Percentiles rank a stretch among this genome's conserved stretches.
These are phyloP conservation scores for Sphenopsis melanotis DNA, from an alignment of 2,797 vertebrate genomes.

Conservation along the genomic window DNA sequence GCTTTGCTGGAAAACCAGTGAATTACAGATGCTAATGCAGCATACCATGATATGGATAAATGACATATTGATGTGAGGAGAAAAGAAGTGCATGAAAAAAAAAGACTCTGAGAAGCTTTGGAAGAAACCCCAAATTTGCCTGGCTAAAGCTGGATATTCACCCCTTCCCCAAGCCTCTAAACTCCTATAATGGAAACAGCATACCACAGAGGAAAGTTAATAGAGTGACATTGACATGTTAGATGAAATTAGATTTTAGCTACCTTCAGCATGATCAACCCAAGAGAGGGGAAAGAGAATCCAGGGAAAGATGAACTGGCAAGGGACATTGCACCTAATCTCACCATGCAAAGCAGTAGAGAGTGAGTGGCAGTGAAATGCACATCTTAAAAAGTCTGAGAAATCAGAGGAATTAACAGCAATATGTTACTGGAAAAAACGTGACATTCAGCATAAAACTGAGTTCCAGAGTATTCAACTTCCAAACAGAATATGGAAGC, in stretches of 20 bases:
- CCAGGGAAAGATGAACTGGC: background rate
- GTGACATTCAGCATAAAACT: background rate
- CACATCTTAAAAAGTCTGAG: background rate
- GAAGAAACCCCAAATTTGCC: background rate
- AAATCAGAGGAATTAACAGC: background rate
- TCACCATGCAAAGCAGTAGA: background rate
- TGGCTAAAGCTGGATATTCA: background rate
- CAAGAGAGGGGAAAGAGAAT: background rate
- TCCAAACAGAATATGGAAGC: background rate
- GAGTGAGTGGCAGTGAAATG: background rate
- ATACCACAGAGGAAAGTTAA: conserved; percentile 1
- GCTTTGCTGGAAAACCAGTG: background rate
- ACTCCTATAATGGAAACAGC: conserved; percentile 41
- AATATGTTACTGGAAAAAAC: background rate
- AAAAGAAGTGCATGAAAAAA: background rate
- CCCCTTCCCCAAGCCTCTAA: background rate
- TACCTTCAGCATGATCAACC: background rate
- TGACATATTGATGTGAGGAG: background rate
- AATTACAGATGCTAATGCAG: background rate
- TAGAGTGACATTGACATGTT: background rate
- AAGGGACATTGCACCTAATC: background rate
- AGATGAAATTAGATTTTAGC: conserved; percentile 30
- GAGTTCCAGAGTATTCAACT: background rate
- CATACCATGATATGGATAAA: background rate
- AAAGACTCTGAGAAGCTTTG: background rate